Evolutionary conservation across 2,113 vertebrate species (phyloP), one percentile per base, ranked within the genome.

Genomic region (Hyaena hyaena): DNA sequence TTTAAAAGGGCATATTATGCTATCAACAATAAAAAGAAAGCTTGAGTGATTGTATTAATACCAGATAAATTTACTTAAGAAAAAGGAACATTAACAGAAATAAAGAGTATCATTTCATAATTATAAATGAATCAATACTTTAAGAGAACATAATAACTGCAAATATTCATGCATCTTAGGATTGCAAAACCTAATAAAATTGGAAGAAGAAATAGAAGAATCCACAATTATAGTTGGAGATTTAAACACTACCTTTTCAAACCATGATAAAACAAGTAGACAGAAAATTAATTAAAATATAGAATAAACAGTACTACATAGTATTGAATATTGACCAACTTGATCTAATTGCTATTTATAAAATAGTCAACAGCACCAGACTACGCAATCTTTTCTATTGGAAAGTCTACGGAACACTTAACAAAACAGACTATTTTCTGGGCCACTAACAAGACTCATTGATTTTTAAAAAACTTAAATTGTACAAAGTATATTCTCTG

Each of bases 141-240:
- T 5, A 31, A 81, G 45, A 66, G 48, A 84, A 66, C 10, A 58
- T 68, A 83, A 73, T 82, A 71, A 43, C 15, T 90, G 0, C 23
- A 90, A 80, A 96, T 58, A 80, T 65, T 86, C 81, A 90, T 94
- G 74, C 7, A 45, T 15, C n/a, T 66, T 65, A 84, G 48, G 66
- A 53, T 50, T 84, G 28, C 12, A 90, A 85, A 90, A 65, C 33
- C 26, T 69, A 55, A 39, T 91, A 85, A 48, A 81, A 80, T 19
- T 80, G 0, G 23, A 79, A 69, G n/a, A n/a, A 69, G 33, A 89
- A 92, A 65, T 48, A 73, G 4, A 73, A 63, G 17, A 92, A 63
- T 17, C 21, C 58, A 71, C 12, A 92, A 58, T 74, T 85, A 33
- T 33, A 53, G 45, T 76, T n/a, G 11, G 35, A 79, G 39, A 81